Evolutionary conservation across 23 tunicate genomes (phyloP).

Genomic region (Botrylloides violaceus): DNA sequence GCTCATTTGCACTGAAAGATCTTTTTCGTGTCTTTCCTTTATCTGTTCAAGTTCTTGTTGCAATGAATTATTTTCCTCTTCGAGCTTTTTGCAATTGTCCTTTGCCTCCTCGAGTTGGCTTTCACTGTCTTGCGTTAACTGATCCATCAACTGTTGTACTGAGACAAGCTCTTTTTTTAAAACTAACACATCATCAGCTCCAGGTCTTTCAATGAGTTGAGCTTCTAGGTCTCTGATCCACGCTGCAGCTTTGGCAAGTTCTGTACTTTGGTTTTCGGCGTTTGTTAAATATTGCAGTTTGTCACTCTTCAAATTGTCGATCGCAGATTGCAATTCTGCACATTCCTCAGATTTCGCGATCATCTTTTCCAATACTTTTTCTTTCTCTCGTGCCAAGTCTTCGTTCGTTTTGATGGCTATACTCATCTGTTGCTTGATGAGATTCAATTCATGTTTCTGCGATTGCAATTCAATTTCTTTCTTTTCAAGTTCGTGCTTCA

Average conservation of each 20-base stretch:
- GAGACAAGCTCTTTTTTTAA: slow-evolving; percentile 84
- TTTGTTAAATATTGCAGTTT: slow-evolving; percentile 33
- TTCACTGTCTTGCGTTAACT: slow-evolving; percentile 60
- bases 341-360: slow-evolving; percentile 27
- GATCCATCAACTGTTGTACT: slow-evolving; percentile 89
- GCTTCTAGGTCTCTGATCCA: slow-evolving; percentile 94
- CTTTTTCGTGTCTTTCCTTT: background rate
- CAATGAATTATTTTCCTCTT: background rate
- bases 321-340: slow-evolving; percentile 39
- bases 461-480: slow-evolving; percentile 23
- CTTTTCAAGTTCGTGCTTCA: slow-evolving; percentile 61
- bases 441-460: slow-evolving; percentile 27
- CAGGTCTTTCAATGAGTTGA: slow-evolving; percentile 83
- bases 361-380: slow-evolving; percentile 47
- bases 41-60: background rate
- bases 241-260: slow-evolving; percentile 76
- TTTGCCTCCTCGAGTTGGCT: slow-evolving; percentile 37
- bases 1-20: background rate
- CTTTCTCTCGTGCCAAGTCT: slow-evolving; percentile 72
- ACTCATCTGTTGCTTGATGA: slow-evolving; percentile 46
- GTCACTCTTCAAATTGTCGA: slow-evolving; percentile 33
- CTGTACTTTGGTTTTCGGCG: slow-evolving; percentile 64
- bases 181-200: slow-evolving; percentile 92
- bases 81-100: slow-evolving; percentile 1
- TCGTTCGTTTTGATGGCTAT: slow-evolving; percentile 68